Base-by-base conservation (phyloP, 2,113 vertebrate species). In the Gnathonemus longibarbis region DNA sequence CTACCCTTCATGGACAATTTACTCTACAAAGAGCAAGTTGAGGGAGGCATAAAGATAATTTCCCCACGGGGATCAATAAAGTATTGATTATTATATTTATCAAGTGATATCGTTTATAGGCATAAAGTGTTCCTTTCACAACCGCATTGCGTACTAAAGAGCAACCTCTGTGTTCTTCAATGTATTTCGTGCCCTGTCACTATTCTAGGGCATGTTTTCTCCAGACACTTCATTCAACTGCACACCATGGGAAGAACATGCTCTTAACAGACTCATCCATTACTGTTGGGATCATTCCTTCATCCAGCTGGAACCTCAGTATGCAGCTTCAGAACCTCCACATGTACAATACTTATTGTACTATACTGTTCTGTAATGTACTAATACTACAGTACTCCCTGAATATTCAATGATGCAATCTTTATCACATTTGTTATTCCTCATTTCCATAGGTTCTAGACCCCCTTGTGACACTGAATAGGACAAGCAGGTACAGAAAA, bases 101-200 rank as follows among this genome's bases (percentile, higher is more conserved):
- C 96, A 96, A 95, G 95, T 96, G 95, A 95, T 93, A 27, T 84
- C 89, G 2, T 89, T 92, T 88, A 91, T 93, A 92, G 27, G 19
- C 17, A 19, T 42, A 93, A 35, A 88, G 11, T 31, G 39, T 13
- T 92, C 91, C 50, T 31, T 52, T 24, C 87, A 9, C 13, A 39
- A 58, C 11, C 3, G 13, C 27, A 56, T 15, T 45, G 80, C 35
- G 45, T 84, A 74, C 35, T 27, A 31, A 35, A 35, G n/a, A 15
- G 11, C 66, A 27, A 27, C n/a, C 66, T 70, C 27, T 35, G 27
- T 35, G 91, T 91, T 91, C 91, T 8, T 80, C 88, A 89, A 45
- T 77, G 19, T 4, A 46, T 84, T 24, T 21, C 10, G 80, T 6
- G 39, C 35, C 45, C 39, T 4, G 24, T 2, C 8, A 45, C 19